Conservation (phyloP, 2,797 vertebrate genomes). For the Octomys mimax region DNA sequence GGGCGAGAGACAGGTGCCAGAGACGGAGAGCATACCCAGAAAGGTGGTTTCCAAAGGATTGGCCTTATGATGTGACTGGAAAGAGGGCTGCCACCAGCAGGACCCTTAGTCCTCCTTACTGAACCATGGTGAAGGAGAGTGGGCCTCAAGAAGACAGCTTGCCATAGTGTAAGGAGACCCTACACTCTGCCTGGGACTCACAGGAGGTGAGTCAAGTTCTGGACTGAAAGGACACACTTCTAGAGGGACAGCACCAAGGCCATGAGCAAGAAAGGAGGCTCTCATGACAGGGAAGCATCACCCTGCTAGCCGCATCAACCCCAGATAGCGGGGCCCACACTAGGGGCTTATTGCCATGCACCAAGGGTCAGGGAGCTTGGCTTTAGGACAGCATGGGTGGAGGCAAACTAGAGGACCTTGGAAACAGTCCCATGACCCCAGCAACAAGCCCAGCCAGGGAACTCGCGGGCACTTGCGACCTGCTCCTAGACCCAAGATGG, state of each 20-base stretch:
- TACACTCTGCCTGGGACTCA: not conserved
- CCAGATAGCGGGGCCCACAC: constrained; percentile 12
- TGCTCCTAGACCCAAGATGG: constrained; percentile 20
- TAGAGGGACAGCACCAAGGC: not conserved
- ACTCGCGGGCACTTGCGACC: not conserved
- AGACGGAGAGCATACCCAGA: no score
- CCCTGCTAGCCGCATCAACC: not conserved
- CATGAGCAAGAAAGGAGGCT: not conserved
- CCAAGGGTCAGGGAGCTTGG: not conserved
- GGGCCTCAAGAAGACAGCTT: not conserved
- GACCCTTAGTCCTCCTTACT: not conserved
- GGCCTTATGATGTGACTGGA: not conserved
- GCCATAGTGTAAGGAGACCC: not conserved
- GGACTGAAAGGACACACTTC: not conserved
- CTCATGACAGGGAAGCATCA: not conserved
- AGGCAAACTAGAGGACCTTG: constrained; percentile 63
- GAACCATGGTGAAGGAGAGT: not conserved
- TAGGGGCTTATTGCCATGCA: not conserved
- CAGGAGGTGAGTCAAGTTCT: not conserved
- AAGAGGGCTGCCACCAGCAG: not conserved
- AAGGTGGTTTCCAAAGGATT: not conserved
- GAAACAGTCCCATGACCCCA: constrained; percentile 67
- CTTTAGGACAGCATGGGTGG: constrained; percentile 27
- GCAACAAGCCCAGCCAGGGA: constrained; percentile 62
- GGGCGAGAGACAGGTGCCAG: not conserved